Evolutionary conservation across 2,888 invertebrate species (phyloP).

Genomic region (Xestia rhomboidea): DNA sequence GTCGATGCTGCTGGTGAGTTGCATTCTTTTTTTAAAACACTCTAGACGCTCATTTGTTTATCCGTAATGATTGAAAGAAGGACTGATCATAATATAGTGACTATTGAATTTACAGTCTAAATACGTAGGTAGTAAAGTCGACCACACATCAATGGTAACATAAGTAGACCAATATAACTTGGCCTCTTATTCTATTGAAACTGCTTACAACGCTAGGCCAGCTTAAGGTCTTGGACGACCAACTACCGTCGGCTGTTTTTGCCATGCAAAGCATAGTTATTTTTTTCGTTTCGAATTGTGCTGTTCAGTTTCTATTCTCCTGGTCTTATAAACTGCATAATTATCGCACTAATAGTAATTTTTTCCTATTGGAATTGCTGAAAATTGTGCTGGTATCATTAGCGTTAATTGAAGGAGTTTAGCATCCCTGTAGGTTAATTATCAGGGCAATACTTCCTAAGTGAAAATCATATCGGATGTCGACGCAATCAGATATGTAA

Average conservation of each 20-base stretch:
- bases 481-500: constrained; percentile 49
- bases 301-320: not conserved
- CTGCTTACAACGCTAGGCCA: not conserved
- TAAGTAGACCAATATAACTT: not conserved
- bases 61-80: not conserved
- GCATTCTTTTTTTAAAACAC: constrained; percentile 53
- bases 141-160: not conserved
- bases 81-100: not conserved
- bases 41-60: constrained; percentile 74
- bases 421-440: constrained; percentile 40
- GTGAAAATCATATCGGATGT: constrained; percentile 57
- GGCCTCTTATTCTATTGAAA: not conserved
- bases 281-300: too few species aligned
- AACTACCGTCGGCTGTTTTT: not conserved
- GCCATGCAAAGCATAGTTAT: too few species aligned
- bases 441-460: constrained; percentile 33
- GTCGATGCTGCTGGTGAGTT: constrained; percentile 88
- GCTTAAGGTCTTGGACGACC: not conserved
- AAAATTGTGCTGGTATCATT: constrained; percentile 7
- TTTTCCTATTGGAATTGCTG: not conserved
- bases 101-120: not conserved
- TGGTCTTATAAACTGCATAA: not conserved
- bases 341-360: not conserved
- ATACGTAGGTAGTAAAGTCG: not conserved
- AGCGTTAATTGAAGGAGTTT: constrained; percentile 49